Conservation (phyloP, 2,888 invertebrate genomes). For the Synanthedon tipuliformis region DNA sequence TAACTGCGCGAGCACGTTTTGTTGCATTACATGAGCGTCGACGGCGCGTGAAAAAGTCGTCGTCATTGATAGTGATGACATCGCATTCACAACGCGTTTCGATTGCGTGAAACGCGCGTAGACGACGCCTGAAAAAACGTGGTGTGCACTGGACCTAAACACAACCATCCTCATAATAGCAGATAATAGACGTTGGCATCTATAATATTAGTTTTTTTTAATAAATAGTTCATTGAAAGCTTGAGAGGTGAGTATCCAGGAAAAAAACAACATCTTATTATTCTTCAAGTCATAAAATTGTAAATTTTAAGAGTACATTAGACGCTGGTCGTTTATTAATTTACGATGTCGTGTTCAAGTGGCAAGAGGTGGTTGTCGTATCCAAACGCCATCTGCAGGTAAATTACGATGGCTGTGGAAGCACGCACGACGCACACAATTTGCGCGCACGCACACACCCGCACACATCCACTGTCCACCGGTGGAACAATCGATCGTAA, state of each 20-base stretch:
- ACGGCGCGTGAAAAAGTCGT: no score
- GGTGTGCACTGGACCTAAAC: no score
- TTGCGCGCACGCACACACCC: slow-evolving; percentile 46
- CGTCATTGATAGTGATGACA: no score
- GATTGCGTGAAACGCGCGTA: no score
- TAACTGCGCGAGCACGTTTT: no score
- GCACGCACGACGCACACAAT: slow-evolving; percentile 43
- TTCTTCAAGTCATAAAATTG: slow-evolving; percentile 23
- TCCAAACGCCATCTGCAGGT: slow-evolving; percentile 62
- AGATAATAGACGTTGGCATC: no score
- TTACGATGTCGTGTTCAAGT: slow-evolving; percentile 55
- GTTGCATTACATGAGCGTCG: no score
- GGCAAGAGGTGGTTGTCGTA: slow-evolving; percentile 20
- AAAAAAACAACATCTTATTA: slow-evolving; percentile 20
- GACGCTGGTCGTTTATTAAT: slow-evolving; percentile 51
- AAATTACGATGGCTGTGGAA: slow-evolving; percentile 25
- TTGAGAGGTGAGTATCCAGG: slow-evolving; percentile 29
- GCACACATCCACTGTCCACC: slow-evolving; percentile 54
- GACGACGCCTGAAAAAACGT: no score
- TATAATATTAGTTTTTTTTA: no score
- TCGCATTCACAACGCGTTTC: no score
- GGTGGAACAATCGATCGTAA: slow-evolving; percentile 69
- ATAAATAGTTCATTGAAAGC: no score
- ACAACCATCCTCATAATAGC: no score
- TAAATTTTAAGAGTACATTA: slow-evolving; percentile 40